Base-by-base conservation (phyloP, 2,113 vertebrate species). In the Scopus umbretta region DNA sequence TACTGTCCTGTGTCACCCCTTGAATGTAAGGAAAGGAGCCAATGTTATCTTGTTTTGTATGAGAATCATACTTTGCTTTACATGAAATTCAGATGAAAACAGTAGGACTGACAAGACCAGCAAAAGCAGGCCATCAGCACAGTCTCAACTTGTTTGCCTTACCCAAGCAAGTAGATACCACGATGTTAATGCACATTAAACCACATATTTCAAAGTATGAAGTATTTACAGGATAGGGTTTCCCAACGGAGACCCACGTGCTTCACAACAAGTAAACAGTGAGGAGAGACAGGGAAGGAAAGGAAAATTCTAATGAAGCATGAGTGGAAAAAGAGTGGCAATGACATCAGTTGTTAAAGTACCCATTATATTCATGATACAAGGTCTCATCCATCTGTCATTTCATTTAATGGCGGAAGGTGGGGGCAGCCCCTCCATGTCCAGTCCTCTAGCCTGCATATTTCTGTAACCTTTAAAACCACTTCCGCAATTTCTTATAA, bases 381-480 rank as follows among this genome's bases (percentile, higher is more conserved):
- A 76, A 89, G 19, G 74, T 78, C 81, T 43, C 56, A 67, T 79
- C n/a, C 70, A 68, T 81, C 74, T 95, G 92, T 47, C 92, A 74
- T 89, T 97, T 92, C 73, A 84, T 83, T 97, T 79, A 90, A 86
- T 53, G 81, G 62, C 53, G 92, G 53, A 82, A 78, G 25, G 68
- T 50, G 71, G 73, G 76, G n/a, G 82, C 71, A 92, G 80, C 19
- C 62, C 27, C 26, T 86, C n/a, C 63, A 40, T 81, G 82, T 96
- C 82, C 94, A 89, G 81, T 82, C 84, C 80, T 96, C 78, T 53
- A 80, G 96, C 81, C 92, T 91, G 82, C 88, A 92, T 96, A 95
- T 97, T 98, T 97, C 96, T 96, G 94, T 94, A 97, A 96, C 94
- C 86, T 96, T 97, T 95, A 91, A 94, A 98, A 96, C 81, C 92